Percentiles rank a stretch among this genome's conserved stretches.
Evolutionary conservation across 2,113 vertebrate species (phyloP).

Genomic region (Misgurnus mizolepis): DNA sequence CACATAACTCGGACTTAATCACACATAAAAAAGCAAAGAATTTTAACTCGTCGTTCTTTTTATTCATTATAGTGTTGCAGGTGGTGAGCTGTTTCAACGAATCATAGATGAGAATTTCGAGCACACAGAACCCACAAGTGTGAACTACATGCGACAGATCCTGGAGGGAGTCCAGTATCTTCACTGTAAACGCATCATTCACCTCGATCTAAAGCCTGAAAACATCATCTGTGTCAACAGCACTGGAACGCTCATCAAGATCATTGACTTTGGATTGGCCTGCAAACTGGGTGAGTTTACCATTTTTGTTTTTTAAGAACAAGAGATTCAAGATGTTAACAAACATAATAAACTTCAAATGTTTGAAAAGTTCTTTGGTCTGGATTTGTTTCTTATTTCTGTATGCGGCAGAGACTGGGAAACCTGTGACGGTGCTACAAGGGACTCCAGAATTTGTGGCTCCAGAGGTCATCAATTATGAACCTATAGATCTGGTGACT

Average conservation of each 20-base stretch:
- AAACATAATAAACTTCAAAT: too few species aligned
- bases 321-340: too few species aligned
- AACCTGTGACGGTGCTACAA: slow-evolving; percentile 76
- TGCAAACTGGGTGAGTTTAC: slow-evolving; percentile 76
- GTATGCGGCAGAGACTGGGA: slow-evolving; percentile 68
- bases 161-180: slow-evolving; percentile 83
- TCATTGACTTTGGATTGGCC: slow-evolving; percentile 86
- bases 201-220: slow-evolving; percentile 88
- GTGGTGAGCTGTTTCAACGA: slow-evolving; percentile 85
- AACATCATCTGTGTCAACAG: slow-evolving; percentile 84
- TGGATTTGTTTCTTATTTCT: not conserved
- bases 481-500: slow-evolving; percentile 75
- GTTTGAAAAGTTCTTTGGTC: too few species aligned
- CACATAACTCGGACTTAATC: too few species aligned
- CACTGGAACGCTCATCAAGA: slow-evolving; percentile 76
- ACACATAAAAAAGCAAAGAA: too few species aligned
- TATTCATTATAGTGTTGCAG: slow-evolving; percentile 73
- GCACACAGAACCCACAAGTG: slow-evolving; percentile 83
- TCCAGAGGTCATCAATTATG: slow-evolving; percentile 83
- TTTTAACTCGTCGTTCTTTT: too few species aligned
- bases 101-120: slow-evolving; percentile 82
- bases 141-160: slow-evolving; percentile 84
- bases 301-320: too few species aligned
- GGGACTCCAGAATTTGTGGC: slow-evolving; percentile 89
- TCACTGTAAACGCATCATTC: slow-evolving; percentile 77